phyloP scores from a whole-genome alignment of 2,888 invertebrate species.

The Patella pellucida region DNA sequence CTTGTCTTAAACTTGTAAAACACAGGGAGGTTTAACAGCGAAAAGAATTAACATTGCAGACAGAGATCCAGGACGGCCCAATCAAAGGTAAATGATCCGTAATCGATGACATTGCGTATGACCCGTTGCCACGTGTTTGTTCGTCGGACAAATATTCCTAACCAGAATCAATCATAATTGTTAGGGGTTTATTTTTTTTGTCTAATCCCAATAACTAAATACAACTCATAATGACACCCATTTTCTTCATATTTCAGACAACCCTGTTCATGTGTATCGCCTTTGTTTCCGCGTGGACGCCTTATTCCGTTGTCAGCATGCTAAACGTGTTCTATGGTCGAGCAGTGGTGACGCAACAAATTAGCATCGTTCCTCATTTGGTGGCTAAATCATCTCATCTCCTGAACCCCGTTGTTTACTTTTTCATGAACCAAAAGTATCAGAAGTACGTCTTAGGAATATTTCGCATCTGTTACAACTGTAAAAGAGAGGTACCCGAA shows the following conservation, averaged over 20 bases:
- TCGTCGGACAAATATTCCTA: no score
- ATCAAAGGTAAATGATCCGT: no score
- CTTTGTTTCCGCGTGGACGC: conserved; percentile 44
- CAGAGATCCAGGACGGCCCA: no score
- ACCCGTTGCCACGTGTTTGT: no score
- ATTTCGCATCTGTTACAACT: not conserved
- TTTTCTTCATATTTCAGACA: conserved; percentile 25
- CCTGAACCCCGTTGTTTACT: conserved; percentile 36
- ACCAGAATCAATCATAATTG: no score
- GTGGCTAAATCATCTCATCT: conserved; percentile 39
- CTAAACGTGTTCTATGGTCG: conserved; percentile 25
- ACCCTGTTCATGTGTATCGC: conserved; percentile 40
- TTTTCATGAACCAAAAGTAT: conserved; percentile 35
- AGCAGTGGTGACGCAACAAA: conserved; percentile 18
- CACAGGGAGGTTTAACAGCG: no score
- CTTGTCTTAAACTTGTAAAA: no score
- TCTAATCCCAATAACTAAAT: no score
- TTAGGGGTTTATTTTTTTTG: no score
- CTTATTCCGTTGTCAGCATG: conserved; percentile 43
- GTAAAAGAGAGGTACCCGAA: not conserved
- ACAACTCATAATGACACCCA: no score
- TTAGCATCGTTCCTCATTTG: conserved; percentile 31
- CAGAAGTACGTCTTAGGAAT: conserved; percentile 22
- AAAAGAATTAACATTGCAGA: no score
- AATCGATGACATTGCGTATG: no score